Percentiles rank a stretch among this genome's conserved stretches.
phyloP scores from a whole-genome alignment of 2,113 vertebrate species.

The Archilochus colubris region DNA sequence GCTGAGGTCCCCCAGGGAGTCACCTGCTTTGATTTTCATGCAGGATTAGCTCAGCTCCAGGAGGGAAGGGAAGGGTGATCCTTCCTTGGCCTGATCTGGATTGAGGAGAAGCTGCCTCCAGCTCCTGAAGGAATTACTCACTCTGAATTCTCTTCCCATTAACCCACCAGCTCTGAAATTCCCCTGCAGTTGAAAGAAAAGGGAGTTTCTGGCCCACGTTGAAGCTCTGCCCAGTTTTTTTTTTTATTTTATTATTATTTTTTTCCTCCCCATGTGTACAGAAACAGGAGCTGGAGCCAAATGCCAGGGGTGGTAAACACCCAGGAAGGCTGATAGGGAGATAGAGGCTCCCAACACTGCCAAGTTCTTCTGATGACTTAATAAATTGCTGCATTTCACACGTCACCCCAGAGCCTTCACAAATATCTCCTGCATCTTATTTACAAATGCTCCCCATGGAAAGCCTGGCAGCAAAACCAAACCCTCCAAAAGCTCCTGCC shows the following conservation, averaged over 20 bases:
- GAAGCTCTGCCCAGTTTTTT: background rate
- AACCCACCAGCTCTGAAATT: background rate
- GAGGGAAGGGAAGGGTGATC: background rate
- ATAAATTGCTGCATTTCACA: background rate
- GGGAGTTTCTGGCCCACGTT: accelerated
- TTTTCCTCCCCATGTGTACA: background rate
- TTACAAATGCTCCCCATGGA: background rate
- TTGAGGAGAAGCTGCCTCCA: background rate
- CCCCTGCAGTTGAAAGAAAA: background rate
- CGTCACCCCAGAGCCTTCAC: background rate
- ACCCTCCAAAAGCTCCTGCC: background rate
- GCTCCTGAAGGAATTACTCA: background rate
- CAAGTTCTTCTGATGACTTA: background rate
- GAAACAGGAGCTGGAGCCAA: background rate
- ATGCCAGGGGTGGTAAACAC: background rate
- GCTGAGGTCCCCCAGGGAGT: background rate
- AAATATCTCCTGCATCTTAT: background rate
- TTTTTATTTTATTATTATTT: no score
- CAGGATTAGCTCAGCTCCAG: background rate
- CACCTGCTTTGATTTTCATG: background rate
- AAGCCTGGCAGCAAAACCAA: background rate
- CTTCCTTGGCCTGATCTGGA: background rate
- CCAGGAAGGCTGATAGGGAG: background rate
- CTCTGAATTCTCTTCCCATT: accelerated
- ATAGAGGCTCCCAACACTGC: background rate